These are phyloP conservation scores for Tachysurus fulvidraco DNA, from an alignment of 2,113 vertebrate genomes.

Conservation along the genomic window DNA sequence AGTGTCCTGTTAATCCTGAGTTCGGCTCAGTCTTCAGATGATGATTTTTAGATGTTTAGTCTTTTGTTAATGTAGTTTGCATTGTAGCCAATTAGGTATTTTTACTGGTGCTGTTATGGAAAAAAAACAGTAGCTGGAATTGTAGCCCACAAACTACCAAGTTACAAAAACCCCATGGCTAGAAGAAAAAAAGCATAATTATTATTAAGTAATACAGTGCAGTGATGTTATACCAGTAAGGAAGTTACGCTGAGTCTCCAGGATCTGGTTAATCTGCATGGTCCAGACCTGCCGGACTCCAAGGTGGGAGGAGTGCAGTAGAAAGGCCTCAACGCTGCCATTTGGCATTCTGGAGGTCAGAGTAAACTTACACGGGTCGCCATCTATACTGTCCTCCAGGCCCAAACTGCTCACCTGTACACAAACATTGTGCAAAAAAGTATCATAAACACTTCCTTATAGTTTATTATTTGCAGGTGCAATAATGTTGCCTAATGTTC, in stretches of 20 bases:
- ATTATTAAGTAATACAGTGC: not conserved
- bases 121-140: not conserved
- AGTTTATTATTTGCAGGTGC: not conserved
- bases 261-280: conserved; percentile 94
- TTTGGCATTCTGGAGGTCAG: conserved; percentile 86
- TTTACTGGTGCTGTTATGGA: no score
- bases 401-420: conserved; percentile 90
- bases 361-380: conserved; percentile 92
- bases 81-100: no score
- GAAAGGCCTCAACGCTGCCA: conserved; percentile 79
- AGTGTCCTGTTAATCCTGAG: not conserved
- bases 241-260: conserved; percentile 96
- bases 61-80: no score
- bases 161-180: not conserved
- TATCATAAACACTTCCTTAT: not conserved
- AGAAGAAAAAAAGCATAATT: not conserved
- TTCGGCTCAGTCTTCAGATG: not conserved
- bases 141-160: not conserved
- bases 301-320: conserved; percentile 89
- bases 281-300: conserved; percentile 94
- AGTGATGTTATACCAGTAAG: conserved; percentile 81
- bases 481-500: not conserved
- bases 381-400: conserved; percentile 90
- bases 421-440: conserved; percentile 2
- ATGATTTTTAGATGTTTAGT: no score